Conservation (phyloP, 2,888 invertebrate species). For the Lingula anatina region DNA sequence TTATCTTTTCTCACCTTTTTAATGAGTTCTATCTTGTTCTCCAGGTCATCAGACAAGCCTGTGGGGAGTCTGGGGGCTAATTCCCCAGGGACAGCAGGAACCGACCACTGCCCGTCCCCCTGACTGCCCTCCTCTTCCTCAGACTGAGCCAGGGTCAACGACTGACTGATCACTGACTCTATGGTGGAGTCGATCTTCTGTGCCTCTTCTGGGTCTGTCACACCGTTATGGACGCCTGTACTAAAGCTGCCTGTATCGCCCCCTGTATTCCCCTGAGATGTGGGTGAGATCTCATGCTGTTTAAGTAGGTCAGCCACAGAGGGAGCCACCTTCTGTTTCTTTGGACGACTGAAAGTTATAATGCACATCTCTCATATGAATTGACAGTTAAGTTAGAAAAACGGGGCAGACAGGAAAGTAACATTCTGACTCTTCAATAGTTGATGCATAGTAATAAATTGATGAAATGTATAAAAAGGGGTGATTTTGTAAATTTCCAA, state of each 20-base stretch:
- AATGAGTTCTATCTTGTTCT: conserved; percentile 53
- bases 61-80: conserved; percentile 46
- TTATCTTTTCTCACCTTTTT: conserved; percentile 43
- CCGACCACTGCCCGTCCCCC: too few species aligned
- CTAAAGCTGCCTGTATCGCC: conserved; percentile 1
- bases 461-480: neutral
- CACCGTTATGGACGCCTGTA: conserved; percentile 6
- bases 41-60: conserved; percentile 54
- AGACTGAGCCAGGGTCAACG: conserved; percentile 47
- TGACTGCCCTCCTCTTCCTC: conserved; percentile 20
- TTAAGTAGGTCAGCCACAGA: conserved; percentile 41
- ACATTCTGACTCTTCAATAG: neutral
- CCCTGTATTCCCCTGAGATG: conserved; percentile 2
- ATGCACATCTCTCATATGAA: too few species aligned
- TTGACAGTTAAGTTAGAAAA: neutral
- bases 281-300: conserved; percentile 27
- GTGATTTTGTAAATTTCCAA: too few species aligned
- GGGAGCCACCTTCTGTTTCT: conserved; percentile 38
- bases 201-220: conserved; percentile 13
- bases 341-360: conserved; percentile 16
- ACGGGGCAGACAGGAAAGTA: conserved; percentile 1
- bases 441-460: neutral
- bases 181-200: conserved; percentile 19
- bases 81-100: conserved; percentile 19
- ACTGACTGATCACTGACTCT: conserved; percentile 19